Conservation (phyloP, 1,140 invertebrate species). For the Caerostris extrusa region DNA sequence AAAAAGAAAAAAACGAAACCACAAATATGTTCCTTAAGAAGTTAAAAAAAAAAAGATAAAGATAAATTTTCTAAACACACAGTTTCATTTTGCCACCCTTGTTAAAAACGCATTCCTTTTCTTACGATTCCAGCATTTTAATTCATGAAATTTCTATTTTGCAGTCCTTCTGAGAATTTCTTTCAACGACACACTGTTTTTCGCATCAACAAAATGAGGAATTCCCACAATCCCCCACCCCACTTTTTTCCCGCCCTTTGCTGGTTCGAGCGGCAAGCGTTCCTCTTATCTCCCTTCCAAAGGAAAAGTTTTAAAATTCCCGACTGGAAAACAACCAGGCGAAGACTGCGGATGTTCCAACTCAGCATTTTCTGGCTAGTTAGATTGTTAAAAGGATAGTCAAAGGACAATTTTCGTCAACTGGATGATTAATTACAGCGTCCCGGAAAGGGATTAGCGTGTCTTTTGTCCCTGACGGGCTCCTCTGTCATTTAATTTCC, state of each 20-base stretch:
- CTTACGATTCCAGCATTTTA: background rate
- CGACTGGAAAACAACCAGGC: background rate
- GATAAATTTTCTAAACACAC: background rate
- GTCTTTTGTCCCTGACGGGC: slow-evolving; percentile 53
- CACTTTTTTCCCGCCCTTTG: background rate
- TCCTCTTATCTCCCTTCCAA: background rate
- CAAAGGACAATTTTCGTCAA: slow-evolving; percentile 74
- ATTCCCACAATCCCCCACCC: background rate
- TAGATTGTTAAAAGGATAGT: slow-evolving; percentile 69
- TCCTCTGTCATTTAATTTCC: slow-evolving; percentile 34
- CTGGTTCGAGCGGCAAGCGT: background rate
- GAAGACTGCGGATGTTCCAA: slow-evolving; percentile 13
- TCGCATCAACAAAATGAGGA: slow-evolving; percentile 17
- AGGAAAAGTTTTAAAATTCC: slow-evolving; percentile 37
- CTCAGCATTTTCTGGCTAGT: slow-evolving; percentile 46
- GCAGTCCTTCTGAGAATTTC: background rate
- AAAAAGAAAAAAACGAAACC: no score
- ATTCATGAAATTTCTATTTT: background rate
- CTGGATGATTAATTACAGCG: slow-evolving; percentile 68
- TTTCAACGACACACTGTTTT: background rate
- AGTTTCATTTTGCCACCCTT: background rate
- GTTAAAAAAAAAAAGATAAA: no score
- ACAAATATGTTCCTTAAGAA: no score
- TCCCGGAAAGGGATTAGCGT: slow-evolving; percentile 62
- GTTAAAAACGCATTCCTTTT: background rate